phyloP scores from a whole-genome alignment of 2,113 vertebrate species.

The Rattus rattus region DNA sequence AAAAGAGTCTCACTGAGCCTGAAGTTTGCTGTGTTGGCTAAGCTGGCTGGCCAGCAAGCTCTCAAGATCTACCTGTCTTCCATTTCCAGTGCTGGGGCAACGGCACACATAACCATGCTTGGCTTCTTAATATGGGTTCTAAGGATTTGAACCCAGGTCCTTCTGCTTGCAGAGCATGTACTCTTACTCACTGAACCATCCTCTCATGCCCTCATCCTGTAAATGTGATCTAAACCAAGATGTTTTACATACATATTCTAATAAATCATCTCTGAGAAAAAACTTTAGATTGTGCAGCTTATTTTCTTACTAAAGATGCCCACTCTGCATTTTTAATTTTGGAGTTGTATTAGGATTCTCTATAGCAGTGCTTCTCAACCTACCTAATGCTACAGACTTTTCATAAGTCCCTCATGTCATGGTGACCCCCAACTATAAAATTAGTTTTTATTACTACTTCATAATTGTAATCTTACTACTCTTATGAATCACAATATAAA shows the following conservation, averaged over 20 bases:
- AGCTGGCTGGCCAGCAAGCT: background rate
- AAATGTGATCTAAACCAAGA: background rate
- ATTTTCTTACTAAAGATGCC: conserved; percentile 4
- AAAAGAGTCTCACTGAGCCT: background rate
- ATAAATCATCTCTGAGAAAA: background rate
- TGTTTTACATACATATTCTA: background rate
- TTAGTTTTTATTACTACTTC: background rate
- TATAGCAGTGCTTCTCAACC: background rate
- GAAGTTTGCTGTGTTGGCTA: background rate
- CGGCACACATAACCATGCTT: too few species aligned
- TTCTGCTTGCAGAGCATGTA: too few species aligned
- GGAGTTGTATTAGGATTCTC: background rate
- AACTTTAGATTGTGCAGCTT: background rate
- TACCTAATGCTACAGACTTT: background rate
- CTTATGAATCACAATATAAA: background rate
- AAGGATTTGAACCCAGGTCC: background rate
- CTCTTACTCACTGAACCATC: background rate
- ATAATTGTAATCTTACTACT: background rate
- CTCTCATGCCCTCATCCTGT: too few species aligned
- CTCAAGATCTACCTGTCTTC: background rate
- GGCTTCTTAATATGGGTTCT: background rate
- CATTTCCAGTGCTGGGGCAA: background rate
- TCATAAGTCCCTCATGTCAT: background rate
- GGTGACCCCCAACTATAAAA: background rate
- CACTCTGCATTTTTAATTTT: background rate